Base-by-base conservation (phyloP, 2,113 vertebrate genomes). In the Lynx canadensis region DNA sequence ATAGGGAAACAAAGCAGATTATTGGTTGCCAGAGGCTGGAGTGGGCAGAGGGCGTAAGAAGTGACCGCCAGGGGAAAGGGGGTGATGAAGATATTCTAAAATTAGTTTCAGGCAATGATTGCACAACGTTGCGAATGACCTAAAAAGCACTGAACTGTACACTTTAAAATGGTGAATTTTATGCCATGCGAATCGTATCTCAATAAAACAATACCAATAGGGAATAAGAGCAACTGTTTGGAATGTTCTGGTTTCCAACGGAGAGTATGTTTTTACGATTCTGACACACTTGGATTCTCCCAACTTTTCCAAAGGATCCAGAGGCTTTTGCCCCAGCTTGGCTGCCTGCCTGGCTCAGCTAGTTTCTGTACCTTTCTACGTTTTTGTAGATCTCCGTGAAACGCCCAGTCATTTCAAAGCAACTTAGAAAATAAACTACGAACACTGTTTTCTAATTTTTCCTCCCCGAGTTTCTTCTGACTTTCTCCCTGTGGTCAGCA, bases 21-120 rank as follows among this genome's bases (percentile, higher is more conserved):
- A 23, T 16, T 31, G n/a, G 48, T 63, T 86, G 4, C 50, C 4
- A 4, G 13, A 27, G 16, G 31, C 38, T 48, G 38, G 48, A 36
- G 16, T 13, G 16, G 6, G 31, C 21, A 65, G 18, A 38, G 79
- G 16, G 18, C 27, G 4, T 11, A 4, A 16, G 21, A 1, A 29
- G 4, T 52, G 41, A 50, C 5, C 18, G 27, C 57, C 50, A 0
- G 0, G 7, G 65, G 14, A 1, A 31, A 0, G 16, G 33, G 11
- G 25, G 19, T 25, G 5, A 48, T 38, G 19, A 69, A 89, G 89
- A 38, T 3, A 0, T 84, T 57, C 15, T 81, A 60, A 52, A 60
- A 71, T 76, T 79, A 84, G 71, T 76, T 86, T 50, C 5, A 78
- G 31, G 14, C 14, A 18, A 76, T 10, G 12, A 41, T 21, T 38